Evolutionary conservation across 2,113 vertebrate species (phyloP).

Genomic region (Eublepharis macularius): DNA sequence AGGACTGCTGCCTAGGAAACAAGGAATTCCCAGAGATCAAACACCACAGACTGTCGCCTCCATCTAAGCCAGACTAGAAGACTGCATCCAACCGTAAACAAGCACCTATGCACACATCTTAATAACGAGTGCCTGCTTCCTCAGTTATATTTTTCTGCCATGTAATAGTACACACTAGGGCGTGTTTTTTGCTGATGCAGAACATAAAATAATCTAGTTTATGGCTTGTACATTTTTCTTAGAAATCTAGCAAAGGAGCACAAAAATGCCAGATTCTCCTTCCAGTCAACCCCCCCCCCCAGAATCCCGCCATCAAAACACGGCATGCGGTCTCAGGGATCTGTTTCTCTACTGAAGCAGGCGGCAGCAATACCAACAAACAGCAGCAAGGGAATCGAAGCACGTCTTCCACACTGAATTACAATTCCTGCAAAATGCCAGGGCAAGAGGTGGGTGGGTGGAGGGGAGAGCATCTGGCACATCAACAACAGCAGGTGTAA

Average conservation of each 20-base stretch:
- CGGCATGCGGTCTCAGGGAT: not conserved
- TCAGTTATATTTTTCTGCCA: not conserved
- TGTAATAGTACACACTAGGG: not conserved
- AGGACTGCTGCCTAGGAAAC: not conserved
- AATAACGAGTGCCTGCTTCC: not conserved
- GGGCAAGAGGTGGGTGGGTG: not conserved
- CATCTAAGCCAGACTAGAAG: not conserved
- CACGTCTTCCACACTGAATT: not conserved
- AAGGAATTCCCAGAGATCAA: slow-evolving; percentile 10
- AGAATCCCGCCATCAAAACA: too few species aligned
- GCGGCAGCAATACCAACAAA: not conserved
- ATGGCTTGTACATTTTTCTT: too few species aligned
- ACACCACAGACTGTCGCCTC: not conserved
- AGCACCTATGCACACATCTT: not conserved
- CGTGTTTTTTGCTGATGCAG: too few species aligned
- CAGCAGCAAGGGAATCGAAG: not conserved
- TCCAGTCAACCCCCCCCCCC: not conserved
- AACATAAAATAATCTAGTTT: not conserved
- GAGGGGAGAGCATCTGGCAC: not conserved
- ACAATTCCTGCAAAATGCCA: not conserved
- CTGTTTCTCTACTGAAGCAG: not conserved
- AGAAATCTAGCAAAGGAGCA: not conserved
- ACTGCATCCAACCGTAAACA: not conserved
- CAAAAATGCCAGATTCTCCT: not conserved
- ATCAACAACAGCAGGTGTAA: not conserved